These are phyloP conservation scores for Nothocercus julius DNA, from an alignment of 2,113 vertebrate genomes.

Conservation along the genomic window DNA sequence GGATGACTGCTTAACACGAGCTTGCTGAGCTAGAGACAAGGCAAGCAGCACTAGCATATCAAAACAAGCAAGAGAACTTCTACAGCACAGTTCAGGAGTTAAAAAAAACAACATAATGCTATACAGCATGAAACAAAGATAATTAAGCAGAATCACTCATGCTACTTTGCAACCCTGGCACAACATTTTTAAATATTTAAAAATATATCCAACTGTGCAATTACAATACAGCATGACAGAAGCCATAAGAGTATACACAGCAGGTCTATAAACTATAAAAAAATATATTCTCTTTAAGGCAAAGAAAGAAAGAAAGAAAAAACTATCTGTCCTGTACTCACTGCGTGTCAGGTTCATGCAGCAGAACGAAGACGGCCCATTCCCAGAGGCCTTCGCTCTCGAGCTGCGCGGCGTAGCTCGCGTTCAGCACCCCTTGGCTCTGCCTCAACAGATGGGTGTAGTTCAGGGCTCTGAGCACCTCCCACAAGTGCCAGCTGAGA, in stretches of 20 bases:
- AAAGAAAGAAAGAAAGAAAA: too few relatives aligned
- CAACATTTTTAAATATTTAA: background rate
- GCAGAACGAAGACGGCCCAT: conserved; percentile 88
- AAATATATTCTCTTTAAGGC: fast-evolving
- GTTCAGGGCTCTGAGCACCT: conserved; percentile 87
- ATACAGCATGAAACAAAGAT: background rate
- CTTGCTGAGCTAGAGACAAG: background rate
- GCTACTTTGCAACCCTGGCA: background rate
- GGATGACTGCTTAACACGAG: too few relatives aligned
- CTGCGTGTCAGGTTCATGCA: conserved; percentile 85
- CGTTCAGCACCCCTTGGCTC: conserved; percentile 84
- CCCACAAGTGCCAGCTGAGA: conserved; percentile 97
- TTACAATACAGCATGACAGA: fast-evolving
- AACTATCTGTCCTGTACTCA: conserved; percentile 50
- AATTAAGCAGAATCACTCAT: background rate
- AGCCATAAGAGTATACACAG: fast-evolving
- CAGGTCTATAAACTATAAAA: fast-evolving
- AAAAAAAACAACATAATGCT: too few relatives aligned
- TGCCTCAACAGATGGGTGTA: conserved; percentile 86
- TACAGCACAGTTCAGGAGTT: background rate
- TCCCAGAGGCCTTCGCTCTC: conserved; percentile 93
- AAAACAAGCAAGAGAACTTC: fast-evolving
- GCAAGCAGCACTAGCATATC: background rate
- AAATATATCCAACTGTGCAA: too few relatives aligned
- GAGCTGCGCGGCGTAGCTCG: conserved; percentile 91